Conservation (phyloP, 1,140 invertebrate species). For the Macrobrachium rosenbergii region DNA sequence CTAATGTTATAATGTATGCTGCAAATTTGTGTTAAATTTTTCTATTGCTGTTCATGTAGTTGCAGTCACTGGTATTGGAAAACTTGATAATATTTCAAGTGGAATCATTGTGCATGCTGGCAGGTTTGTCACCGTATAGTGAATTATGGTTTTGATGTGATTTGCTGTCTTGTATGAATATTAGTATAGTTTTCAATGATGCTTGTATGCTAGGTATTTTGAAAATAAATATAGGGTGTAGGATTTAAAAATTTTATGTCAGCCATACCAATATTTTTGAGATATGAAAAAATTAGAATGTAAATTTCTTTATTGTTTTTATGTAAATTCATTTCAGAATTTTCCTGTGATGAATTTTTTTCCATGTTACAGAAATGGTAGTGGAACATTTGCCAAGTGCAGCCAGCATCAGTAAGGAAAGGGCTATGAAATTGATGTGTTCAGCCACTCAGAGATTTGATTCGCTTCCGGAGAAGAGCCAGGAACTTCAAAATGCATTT, state of each 20-base stretch:
- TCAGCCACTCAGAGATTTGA: slow-evolving; percentile 79
- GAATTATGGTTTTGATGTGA: no score
- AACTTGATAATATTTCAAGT: neutral
- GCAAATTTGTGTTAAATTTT: slow-evolving; percentile 10
- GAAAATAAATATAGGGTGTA: no score
- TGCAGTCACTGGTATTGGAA: neutral
- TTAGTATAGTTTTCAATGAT: no score
- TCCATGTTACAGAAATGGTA: slow-evolving; percentile 77
- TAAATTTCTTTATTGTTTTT: no score
- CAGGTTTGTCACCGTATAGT: no score
- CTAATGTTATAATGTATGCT: no score
- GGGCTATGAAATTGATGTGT: slow-evolving; percentile 83
- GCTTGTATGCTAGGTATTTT: no score
- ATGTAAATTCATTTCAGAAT: no score
- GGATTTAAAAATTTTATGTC: no score
- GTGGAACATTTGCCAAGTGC: slow-evolving; percentile 86
- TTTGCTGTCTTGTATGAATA: no score
- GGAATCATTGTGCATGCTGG: slow-evolving; percentile 4
- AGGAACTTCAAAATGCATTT: slow-evolving; percentile 83
- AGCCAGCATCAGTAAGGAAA: slow-evolving; percentile 81
- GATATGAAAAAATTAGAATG: no score
- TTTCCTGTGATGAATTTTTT: neutral
- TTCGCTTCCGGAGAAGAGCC: slow-evolving; percentile 79
- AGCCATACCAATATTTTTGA: no score
- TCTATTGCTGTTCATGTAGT: slow-evolving; percentile 12